Evolutionary conservation across 2,113 vertebrate species (phyloP), one percentile per base, ranked within the genome.

Genomic region (Pardalotus punctatus): DNA sequence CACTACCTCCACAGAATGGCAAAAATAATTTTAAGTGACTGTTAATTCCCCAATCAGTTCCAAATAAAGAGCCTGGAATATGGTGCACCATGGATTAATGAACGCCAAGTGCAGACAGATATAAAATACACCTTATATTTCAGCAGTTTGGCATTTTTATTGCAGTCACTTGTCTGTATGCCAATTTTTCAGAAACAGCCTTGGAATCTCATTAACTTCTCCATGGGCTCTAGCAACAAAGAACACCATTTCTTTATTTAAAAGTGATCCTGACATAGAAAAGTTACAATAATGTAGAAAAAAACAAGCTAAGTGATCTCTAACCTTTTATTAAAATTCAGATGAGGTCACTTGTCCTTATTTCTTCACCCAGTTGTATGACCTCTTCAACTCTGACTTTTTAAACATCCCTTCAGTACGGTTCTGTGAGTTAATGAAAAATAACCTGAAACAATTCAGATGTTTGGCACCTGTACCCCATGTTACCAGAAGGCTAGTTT

Each of bases 371-470:
- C 62, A 53, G 23, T 65, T 88, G 29, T 35, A 42, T 45, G 71
- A 86, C 76, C 91, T 92, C 81, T 92, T 88, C 78, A 95, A 89
- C 85, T 88, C 82, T 76, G 85, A 80, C 71, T 88, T 90, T 14
- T 35, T 50, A 94, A 95, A 76, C 54, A 88, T 81, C 53, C 57
- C 81, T 88, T 92, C 64, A 86, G 50, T 57, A 50, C 23, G 54
- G 60, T 81, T 72, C 76, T 81, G 47, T n/a, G 47, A 92, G 35
- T 83, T 81, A 86, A 90, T 36, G 72, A 90, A 94, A 93, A 96
- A 79, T 53, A 92, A 88, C 64, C 45, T 42, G 31, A 66, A 81
- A 70, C 28, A 82, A 77, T 43, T 81, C 38, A 38, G 51, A 73
- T 2, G 6, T 56, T 72, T 85, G 62, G 60, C 88, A 91, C 76